A percentile compares a stretch with the other conserved stretches of the same genome.
Evolutionary conservation across 2,113 vertebrate species (phyloP).

Genomic region (Bungarus multicinctus): DNA sequence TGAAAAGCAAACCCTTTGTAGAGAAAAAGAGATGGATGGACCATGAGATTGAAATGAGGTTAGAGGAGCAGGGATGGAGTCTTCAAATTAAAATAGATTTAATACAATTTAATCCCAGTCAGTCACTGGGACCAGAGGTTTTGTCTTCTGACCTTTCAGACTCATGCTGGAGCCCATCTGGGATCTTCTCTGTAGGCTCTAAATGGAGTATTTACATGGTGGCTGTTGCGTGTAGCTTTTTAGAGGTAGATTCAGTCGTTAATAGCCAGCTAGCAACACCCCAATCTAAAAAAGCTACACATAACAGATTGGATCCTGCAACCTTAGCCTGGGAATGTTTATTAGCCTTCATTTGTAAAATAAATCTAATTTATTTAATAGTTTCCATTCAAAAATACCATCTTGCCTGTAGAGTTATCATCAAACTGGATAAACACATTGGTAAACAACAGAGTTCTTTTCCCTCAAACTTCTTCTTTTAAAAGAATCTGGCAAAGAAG

Average conservation of each 20-base stretch:
- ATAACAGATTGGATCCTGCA: background rate
- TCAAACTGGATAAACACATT: background rate
- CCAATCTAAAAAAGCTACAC: background rate
- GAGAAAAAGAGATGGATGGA: background rate
- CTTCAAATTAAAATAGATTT: background rate
- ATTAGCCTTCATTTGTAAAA: background rate
- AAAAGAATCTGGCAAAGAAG: constrained; percentile 4
- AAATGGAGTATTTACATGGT: background rate
- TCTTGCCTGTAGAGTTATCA: background rate
- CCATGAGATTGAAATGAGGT: background rate
- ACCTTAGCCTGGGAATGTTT: background rate
- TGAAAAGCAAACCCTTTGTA: background rate
- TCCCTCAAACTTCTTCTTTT: background rate
- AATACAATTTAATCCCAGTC: background rate
- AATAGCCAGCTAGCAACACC: background rate
- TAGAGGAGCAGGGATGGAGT: background rate
- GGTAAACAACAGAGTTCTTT: background rate
- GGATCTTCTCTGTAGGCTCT: background rate
- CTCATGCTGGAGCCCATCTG: background rate
- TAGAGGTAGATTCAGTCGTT: background rate
- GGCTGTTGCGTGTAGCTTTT: background rate
- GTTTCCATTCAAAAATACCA: background rate
- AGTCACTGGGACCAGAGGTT: background rate
- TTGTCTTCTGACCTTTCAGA: background rate
- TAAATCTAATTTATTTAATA: background rate